A percentile compares a stretch with the other conserved stretches of the same genome.
Conservation (phyloP, 1,140 invertebrate genomes). For the Drosophila kanapiae region DNA sequence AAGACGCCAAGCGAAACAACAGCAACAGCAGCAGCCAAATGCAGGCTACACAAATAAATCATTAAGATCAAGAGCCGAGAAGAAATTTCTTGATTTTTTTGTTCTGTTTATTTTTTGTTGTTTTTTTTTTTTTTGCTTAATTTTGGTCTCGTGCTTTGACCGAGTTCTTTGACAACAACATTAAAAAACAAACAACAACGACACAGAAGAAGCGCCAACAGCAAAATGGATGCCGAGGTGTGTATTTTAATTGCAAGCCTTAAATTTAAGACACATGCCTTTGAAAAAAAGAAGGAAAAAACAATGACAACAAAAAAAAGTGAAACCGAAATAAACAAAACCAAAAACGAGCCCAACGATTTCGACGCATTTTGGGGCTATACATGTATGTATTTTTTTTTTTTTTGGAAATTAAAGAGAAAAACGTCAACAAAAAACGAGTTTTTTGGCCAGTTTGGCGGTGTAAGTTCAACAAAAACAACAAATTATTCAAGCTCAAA, state of each 20-base stretch:
- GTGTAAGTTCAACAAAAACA: conserved; percentile 13
- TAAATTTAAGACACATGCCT: conserved; percentile 39
- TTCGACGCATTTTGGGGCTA: conserved; percentile 10
- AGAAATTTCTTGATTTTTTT: conserved; percentile 24
- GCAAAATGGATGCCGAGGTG: conserved; percentile 75
- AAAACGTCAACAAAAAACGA: conserved; percentile 4
- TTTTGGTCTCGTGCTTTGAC: conserved; percentile 58
- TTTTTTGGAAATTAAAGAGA: neutral
- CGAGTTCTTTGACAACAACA: conserved; percentile 60
- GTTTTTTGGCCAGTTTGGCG: neutral
- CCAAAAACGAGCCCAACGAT: conserved; percentile 13
- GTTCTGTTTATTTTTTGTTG: conserved; percentile 26
- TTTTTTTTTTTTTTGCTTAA: conserved; percentile 28
- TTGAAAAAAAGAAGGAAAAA: conserved; percentile 16
- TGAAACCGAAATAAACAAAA: conserved; percentile 29
- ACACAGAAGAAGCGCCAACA: conserved; percentile 17
- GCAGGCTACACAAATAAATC: conserved; percentile 67
- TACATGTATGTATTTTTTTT: neutral
- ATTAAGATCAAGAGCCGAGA: conserved; percentile 44
- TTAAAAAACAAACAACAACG: conserved; percentile 6
- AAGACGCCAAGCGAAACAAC: conserved; percentile 30
- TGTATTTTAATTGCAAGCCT: conserved; percentile 55
- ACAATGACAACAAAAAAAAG: conserved; percentile 18
- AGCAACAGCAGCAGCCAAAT: conserved; percentile 29
- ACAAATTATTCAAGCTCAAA: conserved; percentile 61